Percentiles rank a stretch among this genome's conserved stretches.
Conservation (phyloP, 2,113 vertebrate genomes). For the Oreochromis tanganicae region DNA sequence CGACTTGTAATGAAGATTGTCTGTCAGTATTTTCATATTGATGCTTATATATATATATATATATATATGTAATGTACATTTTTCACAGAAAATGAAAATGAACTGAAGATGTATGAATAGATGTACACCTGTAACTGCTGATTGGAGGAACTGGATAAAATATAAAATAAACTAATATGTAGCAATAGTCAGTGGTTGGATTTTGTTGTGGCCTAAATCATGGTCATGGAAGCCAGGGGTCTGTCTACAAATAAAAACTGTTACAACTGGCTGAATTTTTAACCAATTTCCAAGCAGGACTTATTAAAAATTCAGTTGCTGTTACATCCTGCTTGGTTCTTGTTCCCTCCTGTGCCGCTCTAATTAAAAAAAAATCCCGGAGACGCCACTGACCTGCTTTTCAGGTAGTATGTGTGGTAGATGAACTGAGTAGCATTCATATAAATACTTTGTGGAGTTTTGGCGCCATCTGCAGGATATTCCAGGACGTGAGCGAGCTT, state of each 20-base stretch:
- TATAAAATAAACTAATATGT: slow-evolving; percentile 77
- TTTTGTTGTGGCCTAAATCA: not conserved
- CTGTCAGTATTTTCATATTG: slow-evolving; percentile 80
- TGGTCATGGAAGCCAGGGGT: not conserved
- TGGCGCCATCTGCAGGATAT: slow-evolving; percentile 36
- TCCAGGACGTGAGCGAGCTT: not conserved
- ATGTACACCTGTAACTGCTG: slow-evolving; percentile 63
- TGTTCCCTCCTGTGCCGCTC: not conserved
- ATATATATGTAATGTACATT: not conserved
- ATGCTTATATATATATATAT: slow-evolving; percentile 39
- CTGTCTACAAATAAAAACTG: not conserved
- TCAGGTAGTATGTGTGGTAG: not conserved
- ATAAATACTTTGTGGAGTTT: not conserved
- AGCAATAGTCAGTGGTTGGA: slow-evolving; percentile 11
- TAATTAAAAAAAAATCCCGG: not conserved
- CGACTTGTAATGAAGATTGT: slow-evolving; percentile 78
- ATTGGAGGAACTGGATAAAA: slow-evolving; percentile 68
- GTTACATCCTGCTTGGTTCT: not conserved
- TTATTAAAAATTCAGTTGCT: not conserved
- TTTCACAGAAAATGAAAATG: slow-evolving; percentile 55
- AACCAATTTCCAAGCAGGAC: not conserved
- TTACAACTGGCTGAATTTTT: not conserved
- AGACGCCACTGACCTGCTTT: not conserved
- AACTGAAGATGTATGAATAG: slow-evolving; percentile 55
- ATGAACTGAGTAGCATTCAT: not conserved